Evolutionary conservation across 2,113 vertebrate genomes (phyloP).

Genomic region (Pseudopipra pipra): DNA sequence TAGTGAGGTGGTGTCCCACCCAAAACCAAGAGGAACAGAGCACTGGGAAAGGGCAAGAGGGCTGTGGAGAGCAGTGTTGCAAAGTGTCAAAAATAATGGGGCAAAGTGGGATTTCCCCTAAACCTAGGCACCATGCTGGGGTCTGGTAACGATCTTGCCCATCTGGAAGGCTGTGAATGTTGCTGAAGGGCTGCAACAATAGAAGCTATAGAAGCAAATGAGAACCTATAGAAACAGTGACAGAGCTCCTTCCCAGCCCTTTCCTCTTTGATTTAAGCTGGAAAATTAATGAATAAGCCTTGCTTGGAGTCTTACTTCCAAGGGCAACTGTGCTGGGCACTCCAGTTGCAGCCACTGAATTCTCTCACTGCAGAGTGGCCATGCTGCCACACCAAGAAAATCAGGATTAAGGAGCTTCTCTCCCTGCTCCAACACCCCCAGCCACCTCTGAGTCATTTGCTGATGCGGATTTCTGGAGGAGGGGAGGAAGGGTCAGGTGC

Average conservation of each 20-base stretch:
- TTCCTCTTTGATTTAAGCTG: not conserved
- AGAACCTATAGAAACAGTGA: not conserved
- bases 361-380: accelerated
- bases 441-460: not conserved
- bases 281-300: not conserved
- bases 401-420: not conserved
- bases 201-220: not conserved
- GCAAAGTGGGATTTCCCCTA: not conserved
- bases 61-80: not conserved
- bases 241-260: not conserved
- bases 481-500: not conserved
- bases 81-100: not conserved
- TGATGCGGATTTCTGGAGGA: not conserved
- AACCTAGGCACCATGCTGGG: not conserved
- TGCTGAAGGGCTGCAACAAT: not conserved
- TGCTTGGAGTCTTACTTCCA: not conserved
- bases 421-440: not conserved
- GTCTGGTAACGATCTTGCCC: not conserved
- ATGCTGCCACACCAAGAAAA: not conserved
- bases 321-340: not conserved
- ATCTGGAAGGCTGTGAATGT: not conserved
- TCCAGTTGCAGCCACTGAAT: not conserved
- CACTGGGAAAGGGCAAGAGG: not conserved
- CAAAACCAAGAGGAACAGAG: not conserved
- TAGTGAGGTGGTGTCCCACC: not conserved